Evolutionary conservation across 2,113 vertebrate species (phyloP).

Genomic region (Uria aalge): DNA sequence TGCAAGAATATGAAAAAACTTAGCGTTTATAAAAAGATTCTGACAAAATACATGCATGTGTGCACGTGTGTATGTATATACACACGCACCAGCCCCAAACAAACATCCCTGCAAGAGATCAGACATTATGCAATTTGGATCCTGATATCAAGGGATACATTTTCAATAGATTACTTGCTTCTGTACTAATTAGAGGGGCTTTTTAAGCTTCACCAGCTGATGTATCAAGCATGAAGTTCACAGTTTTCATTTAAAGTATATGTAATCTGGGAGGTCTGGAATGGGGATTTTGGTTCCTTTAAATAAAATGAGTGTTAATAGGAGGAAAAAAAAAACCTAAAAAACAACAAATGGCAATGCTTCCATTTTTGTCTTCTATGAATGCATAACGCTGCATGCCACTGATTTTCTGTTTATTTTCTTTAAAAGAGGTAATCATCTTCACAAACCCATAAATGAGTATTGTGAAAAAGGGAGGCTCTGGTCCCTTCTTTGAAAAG

Average conservation of each 20-base stretch:
- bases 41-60: neutral
- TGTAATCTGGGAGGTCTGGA: conserved; percentile 12
- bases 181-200: conserved; percentile 16
- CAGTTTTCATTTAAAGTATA: conserved; percentile 67
- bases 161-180: neutral
- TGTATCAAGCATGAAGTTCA: conserved; percentile 63
- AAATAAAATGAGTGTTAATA: conserved; percentile 12
- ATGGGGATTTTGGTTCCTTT: conserved; percentile 33
- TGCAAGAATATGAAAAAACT: neutral
- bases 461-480: conserved; percentile 49
- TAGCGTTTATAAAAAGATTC: neutral
- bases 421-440: conserved; percentile 54
- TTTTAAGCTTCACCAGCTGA: conserved; percentile 48
- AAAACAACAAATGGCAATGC: neutral
- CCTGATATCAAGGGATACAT: neutral
- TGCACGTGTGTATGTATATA: neutral
- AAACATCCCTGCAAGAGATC: neutral
- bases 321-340: neutral
- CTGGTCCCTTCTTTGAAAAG: conserved; percentile 63
- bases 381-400: conserved; percentile 49
- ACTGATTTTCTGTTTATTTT: conserved; percentile 52
- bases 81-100: neutral
- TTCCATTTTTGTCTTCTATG: conserved; percentile 17
- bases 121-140: neutral
- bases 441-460: conserved; percentile 48